Evolutionary conservation across 2,888 invertebrate genomes (phyloP).

Genomic region (Drosophila mulleri): DNA sequence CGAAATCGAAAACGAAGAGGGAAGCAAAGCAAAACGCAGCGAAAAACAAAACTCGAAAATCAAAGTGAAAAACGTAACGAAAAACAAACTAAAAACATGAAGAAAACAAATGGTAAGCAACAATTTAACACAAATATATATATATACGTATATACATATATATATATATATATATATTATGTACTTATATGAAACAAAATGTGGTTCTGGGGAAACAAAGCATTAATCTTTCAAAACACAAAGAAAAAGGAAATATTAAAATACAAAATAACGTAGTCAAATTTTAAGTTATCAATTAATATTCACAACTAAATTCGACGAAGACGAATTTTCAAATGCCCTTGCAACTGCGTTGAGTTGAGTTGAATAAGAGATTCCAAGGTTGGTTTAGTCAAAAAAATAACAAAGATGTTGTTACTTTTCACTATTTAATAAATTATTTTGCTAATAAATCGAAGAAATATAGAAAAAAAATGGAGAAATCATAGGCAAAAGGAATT

Average conservation of each 20-base stretch:
- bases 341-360: constrained; percentile 20
- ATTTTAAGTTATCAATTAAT: constrained; percentile 54
- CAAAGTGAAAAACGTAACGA: constrained; percentile 53
- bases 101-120: constrained; percentile 23
- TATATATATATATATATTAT: constrained; percentile 3
- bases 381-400: no score
- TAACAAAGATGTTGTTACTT: no score
- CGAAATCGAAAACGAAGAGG: background rate
- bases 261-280: constrained; percentile 45
- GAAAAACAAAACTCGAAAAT: constrained; percentile 51
- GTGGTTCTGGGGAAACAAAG: constrained; percentile 79
- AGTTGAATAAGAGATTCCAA: background rate
- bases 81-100: constrained; percentile 24
- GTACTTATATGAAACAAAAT: constrained; percentile 36
- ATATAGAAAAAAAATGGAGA: no score
- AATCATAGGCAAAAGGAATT: no score
- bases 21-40: constrained; percentile 25
- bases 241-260: background rate
- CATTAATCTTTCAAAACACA: constrained; percentile 58
- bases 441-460: no score
- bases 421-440: no score
- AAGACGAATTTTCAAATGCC: constrained; percentile 31
- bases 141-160: constrained; percentile 17
- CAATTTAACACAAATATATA: constrained; percentile 25
- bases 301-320: constrained; percentile 19